Evolutionary conservation across 2,888 invertebrate species (phyloP), one percentile per base, ranked within the genome.

Genomic region (Archips xylosteana): DNA sequence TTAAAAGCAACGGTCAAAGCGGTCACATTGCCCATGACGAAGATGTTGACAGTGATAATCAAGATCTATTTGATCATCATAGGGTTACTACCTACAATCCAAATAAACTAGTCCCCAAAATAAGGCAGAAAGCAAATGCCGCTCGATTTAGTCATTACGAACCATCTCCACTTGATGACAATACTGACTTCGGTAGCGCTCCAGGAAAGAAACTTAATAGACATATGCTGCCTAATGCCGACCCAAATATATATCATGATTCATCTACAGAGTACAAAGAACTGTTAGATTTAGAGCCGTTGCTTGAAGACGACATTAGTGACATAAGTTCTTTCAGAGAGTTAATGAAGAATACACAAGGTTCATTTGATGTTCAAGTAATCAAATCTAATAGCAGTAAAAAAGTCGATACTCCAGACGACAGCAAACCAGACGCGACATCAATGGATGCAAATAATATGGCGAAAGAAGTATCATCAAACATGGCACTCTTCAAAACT

Each of bases 301-400:
- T 95, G 71, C 89, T 95, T 45, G 95, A 95, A 87, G 96, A 95
- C 80, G 95, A 95, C 62, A 95, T 95, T 71, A 94, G 95, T 79
- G 94, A 95, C 75, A 83, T 92, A 62, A 90, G 88, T 78, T 89
- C 93, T 45, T 95, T 94, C 76, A 92, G 92, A 77, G 94, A 95
- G 79, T 80, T 94, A 51, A 91, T 94, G 91, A 94, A 93, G 82
- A 93, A 92, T 78, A 89, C 86, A 70, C 85, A 92, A 77, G 91
- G 85, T 9, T 95, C 95, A 49, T 92, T 89, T 80, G 95, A 95
- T 80, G 95, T 95, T 2, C 89, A 95, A 89, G 94, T 95, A 2
- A 95, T 95, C 39, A 95, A 95, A 83, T 92, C 94, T 59, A 92
- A 94, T 78, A 83, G 83, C 69, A 86, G 83, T 60, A 79, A 81